A percentile compares a stretch with the other conserved stretches of the same genome.
Evolutionary conservation across 2,113 vertebrate species (phyloP).

Genomic region (Anarrhichthys ocellatus): DNA sequence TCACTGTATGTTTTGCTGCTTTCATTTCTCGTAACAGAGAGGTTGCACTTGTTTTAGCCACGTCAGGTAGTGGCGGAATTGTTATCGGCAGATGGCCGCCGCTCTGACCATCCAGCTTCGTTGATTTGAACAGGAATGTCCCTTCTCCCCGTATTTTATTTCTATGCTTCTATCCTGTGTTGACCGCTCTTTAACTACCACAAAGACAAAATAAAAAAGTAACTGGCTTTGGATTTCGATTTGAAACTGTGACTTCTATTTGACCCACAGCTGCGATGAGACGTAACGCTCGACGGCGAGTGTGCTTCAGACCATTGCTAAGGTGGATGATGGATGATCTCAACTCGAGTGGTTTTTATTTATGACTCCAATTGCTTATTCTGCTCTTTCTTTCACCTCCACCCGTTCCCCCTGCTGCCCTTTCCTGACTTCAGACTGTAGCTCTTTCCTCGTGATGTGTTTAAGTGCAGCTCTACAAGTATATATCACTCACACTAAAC

Average conservation of each 20-base stretch:
- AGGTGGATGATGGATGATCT: slow-evolving; percentile 13
- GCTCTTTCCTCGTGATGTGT: slow-evolving; percentile 10
- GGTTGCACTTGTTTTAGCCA: neutral
- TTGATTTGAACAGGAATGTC: too few species aligned
- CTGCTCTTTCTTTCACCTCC: slow-evolving; percentile 3
- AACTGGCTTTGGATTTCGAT: slow-evolving; percentile 1
- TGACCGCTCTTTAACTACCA: neutral
- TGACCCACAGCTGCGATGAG: slow-evolving; percentile 16
- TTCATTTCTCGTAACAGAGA: neutral
- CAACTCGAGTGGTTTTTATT: slow-evolving; percentile 19
- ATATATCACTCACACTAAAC: slow-evolving; percentile 46
- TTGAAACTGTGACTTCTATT: slow-evolving; percentile 14
- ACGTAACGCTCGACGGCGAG: neutral
- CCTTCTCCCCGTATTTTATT: too few species aligned
- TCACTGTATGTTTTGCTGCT: neutral
- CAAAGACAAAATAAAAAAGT: slow-evolving; percentile 11
- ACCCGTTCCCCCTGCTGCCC: neutral
- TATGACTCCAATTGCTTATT: slow-evolving; percentile 21
- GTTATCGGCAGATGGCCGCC: neutral
- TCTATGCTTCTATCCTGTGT: neutral
- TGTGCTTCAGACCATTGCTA: neutral
- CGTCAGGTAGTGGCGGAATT: neutral
- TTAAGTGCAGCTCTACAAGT: slow-evolving; percentile 35
- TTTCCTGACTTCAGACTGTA: neutral
- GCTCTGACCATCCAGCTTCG: neutral